phyloP scores from a whole-genome alignment of 2,113 vertebrate species.

The Oriolus oriolus region DNA sequence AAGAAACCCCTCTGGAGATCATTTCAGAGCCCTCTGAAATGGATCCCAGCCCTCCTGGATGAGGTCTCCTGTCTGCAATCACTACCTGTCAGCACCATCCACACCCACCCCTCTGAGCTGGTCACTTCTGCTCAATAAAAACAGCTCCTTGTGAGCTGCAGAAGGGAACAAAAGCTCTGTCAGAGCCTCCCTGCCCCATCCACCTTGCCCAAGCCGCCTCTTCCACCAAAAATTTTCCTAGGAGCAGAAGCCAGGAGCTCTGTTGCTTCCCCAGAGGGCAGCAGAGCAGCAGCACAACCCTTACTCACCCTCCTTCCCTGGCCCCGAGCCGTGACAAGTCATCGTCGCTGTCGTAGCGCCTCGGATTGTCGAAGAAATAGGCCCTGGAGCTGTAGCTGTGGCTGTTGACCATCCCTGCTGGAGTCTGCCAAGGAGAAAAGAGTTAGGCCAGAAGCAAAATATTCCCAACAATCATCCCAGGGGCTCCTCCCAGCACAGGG shows the following conservation, averaged over 20 bases:
- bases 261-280: neutral
- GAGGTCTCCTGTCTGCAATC: neutral
- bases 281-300: neutral
- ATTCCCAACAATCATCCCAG: neutral
- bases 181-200: neutral
- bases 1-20: neutral
- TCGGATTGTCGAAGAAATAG: conserved; percentile 96
- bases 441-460: neutral
- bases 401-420: conserved; percentile 91
- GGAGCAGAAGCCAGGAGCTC: neutral
- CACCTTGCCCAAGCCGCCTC: neutral
- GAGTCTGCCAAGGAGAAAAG: conserved; percentile 69
- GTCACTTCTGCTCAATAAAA: neutral
- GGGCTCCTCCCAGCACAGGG: neutral
- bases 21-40: neutral
- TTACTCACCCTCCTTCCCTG: conserved; percentile 74
- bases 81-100: neutral
- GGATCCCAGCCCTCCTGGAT: neutral
- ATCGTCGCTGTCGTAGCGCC: conserved; percentile 93
- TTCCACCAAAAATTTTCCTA: neutral
- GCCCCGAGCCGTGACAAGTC: conserved; percentile 85
- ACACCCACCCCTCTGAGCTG: neutral
- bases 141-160: neutral
- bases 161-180: neutral
- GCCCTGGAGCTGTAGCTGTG: conserved; percentile 92